Conservation (phyloP, 2,113 vertebrate genomes). For the Thamnaconus septentrionalis region DNA sequence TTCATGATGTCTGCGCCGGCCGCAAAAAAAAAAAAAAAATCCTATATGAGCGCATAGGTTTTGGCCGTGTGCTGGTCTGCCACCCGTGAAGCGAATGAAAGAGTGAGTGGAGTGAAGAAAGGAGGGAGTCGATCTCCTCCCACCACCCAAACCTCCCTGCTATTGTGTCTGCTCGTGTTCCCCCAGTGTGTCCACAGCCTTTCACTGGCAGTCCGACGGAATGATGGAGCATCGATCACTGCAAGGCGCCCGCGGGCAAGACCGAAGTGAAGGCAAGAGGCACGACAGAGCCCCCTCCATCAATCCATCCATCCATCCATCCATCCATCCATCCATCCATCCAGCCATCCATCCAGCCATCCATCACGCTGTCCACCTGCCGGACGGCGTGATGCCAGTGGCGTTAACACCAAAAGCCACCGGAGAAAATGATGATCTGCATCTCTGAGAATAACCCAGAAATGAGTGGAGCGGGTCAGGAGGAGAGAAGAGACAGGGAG, state of each 20-base stretch:
- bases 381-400: conserved; percentile 50
- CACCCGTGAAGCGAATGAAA: conserved; percentile 64
- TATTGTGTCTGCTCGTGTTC: conserved; percentile 62
- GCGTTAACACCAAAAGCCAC: conserved; percentile 36
- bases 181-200: conserved; percentile 46
- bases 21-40: conserved; percentile 26
- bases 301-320: conserved; percentile 66
- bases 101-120: conserved; percentile 50
- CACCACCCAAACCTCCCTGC: conserved; percentile 46
- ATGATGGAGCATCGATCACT: conserved; percentile 66
- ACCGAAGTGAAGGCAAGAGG: not conserved
- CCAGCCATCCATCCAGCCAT: conserved; percentile 62
- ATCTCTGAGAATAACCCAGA: conserved; percentile 22
- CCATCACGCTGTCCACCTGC: conserved; percentile 61
- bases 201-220: conserved; percentile 60
- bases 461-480: conserved; percentile 32
- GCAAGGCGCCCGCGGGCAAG: conserved; percentile 37
- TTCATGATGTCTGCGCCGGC: conserved; percentile 68
- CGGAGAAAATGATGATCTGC: conserved; percentile 4
- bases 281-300: conserved; percentile 45
- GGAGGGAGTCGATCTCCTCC: conserved; percentile 43
- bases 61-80: conserved; percentile 48
- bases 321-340: conserved; percentile 63
- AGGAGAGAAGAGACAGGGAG: conserved; percentile 38
- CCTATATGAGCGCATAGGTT: conserved; percentile 46